These are phyloP conservation scores for Bos indicus DNA, from an alignment of 2,113 vertebrate species.

Conservation along the genomic window DNA sequence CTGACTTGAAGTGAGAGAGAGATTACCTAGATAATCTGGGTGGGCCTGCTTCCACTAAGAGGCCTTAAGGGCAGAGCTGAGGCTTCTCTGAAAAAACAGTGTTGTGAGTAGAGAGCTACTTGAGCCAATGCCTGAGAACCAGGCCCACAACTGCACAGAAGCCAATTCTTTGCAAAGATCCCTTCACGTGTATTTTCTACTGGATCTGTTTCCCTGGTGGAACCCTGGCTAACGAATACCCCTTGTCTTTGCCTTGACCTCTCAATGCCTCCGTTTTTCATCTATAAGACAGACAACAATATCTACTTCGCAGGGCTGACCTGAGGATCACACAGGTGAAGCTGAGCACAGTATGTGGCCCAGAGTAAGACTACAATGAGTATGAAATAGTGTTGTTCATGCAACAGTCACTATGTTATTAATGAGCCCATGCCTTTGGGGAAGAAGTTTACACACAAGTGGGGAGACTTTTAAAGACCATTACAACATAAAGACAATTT, in stretches of 20 bases:
- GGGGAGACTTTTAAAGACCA: neutral
- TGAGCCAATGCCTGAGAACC: neutral
- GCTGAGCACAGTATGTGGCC: neutral
- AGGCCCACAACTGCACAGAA: neutral
- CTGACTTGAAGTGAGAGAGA: neutral
- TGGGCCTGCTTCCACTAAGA: neutral
- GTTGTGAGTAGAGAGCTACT: accelerated
- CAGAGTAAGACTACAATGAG: neutral
- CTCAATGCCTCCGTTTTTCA: neutral
- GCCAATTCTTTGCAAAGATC: neutral
- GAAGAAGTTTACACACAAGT: neutral
- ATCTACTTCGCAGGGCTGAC: neutral
- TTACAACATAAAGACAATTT: neutral
- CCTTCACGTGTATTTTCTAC: neutral
- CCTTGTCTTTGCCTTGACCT: neutral
- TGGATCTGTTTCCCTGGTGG: neutral
- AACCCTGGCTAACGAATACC: neutral
- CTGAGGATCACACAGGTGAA: neutral
- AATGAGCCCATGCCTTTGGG: neutral
- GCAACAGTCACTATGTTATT: neutral
- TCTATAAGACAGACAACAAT: neutral
- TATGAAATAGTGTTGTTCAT: neutral
- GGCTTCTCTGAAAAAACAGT: neutral
- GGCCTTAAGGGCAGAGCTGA: neutral
- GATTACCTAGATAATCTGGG: neutral